A percentile compares a stretch with the other conserved stretches of the same genome.
Evolutionary conservation across 1,140 invertebrate genomes (phyloP).

Genomic region (Trachelipus rathkii): DNA sequence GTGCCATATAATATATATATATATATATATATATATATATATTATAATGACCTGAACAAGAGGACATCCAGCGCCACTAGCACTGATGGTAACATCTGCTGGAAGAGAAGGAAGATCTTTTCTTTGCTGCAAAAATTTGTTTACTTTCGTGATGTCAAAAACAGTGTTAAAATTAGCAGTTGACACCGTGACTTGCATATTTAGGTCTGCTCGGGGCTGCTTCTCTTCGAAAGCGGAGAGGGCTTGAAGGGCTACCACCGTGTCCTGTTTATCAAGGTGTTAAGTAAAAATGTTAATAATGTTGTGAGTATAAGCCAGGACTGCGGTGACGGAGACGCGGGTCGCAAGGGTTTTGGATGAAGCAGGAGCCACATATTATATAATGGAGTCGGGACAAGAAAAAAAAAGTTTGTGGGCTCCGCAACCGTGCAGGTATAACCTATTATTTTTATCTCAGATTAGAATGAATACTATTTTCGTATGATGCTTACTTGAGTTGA

Average conservation of each 20-base stretch:
- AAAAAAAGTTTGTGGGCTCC: too few relatives aligned
- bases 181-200: not conserved
- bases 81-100: not conserved
- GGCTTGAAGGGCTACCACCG: conserved; percentile 14
- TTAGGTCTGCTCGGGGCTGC: not conserved
- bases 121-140: not conserved
- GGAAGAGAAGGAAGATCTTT: conserved; percentile 7
- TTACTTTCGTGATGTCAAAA: not conserved
- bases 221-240: not conserved
- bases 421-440: too few relatives aligned
- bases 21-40: too few relatives aligned
- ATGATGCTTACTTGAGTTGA: conserved; percentile 63
- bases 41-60: not conserved
- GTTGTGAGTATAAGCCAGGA: too few relatives aligned
- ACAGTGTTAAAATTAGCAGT: not conserved
- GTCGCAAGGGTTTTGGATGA: too few relatives aligned
- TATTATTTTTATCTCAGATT: too few relatives aligned
- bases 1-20: too few relatives aligned
- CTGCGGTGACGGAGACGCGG: too few relatives aligned
- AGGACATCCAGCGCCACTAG: not conserved
- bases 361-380: too few relatives aligned
- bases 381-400: too few relatives aligned
- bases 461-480: too few relatives aligned
- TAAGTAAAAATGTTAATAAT: too few relatives aligned
- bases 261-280: conserved; percentile 18